Evolutionary conservation across 2,113 vertebrate species (phyloP), one percentile per base, ranked within the genome.

Genomic region (Edolisoma coerulescens): DNA sequence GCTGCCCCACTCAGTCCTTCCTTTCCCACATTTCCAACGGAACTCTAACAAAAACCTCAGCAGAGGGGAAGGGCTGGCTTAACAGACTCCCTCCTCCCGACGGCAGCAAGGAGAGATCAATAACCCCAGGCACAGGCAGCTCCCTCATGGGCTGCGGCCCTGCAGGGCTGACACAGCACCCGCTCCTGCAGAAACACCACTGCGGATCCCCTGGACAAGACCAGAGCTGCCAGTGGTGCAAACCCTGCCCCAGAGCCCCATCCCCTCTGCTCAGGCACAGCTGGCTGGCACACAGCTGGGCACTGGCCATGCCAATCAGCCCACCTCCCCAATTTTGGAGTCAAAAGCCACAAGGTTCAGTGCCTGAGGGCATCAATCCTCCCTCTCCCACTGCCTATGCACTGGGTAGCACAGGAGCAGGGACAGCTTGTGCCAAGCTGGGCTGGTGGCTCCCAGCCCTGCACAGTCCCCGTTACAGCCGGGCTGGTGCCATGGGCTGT

Each of bases 381-480:
- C 61, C 32, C 39, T 39, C 64, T 67, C 14, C 20, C 75, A 5
- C 22, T 26, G 35, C 27, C 41, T 5, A 1, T 3, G 11, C 1
- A 5, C 5, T 2, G 2, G 6, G 13, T 10, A 53, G 61, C 57
- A 49, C 11, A 18, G 44, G 39, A 61, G 56, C 39, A 50, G 52
- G 22, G 45, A 9, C 44, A 28, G 35, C 37, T 9, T 16, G 47
- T 28, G 32, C 69, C 4, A 45, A 35, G 23, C 13, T 3, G 3
- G 18, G 24, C 41, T 2, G 3, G 12, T 9, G 30, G 11, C 32
- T 24, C 17, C 7, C 0, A 5, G 60, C 4, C 2, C 47, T 32
- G 89, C n/a, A 17, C 37, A 7, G 22, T 2, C 24, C 39, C 45
- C 0, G 0, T 5, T 24, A 9, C 4, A 16, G 54, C 27, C 3